Evolutionary conservation across 2,113 vertebrate species (phyloP).

Genomic region (Prunella himalayana): DNA sequence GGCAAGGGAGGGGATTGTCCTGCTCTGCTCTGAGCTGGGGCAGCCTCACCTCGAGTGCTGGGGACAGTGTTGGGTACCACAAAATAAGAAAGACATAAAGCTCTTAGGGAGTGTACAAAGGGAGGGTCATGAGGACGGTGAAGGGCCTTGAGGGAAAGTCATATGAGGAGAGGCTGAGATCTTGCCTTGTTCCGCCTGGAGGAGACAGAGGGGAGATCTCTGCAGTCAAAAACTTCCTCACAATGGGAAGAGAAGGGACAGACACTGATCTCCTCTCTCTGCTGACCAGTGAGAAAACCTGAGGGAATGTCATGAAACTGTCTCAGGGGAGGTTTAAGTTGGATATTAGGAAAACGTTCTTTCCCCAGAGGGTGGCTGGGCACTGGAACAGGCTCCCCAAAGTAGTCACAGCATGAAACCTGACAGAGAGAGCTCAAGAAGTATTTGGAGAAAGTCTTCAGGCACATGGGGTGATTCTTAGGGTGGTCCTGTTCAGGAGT

Average conservation of each 20-base stretch:
- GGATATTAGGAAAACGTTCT: background rate
- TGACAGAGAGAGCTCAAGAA: background rate
- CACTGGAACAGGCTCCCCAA: background rate
- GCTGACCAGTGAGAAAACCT: background rate
- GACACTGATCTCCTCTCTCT: background rate
- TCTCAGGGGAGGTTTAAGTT: background rate
- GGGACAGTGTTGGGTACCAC: accelerated
- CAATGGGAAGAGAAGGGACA: background rate
- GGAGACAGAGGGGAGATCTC: background rate
- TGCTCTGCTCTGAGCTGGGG: background rate
- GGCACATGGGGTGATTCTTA: background rate
- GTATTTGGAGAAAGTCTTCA: background rate
- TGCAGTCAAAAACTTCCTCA: background rate
- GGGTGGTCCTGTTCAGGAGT: background rate
- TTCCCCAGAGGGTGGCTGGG: background rate
- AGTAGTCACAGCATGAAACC: background rate
- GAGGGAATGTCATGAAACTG: background rate
- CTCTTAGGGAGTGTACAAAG: background rate
- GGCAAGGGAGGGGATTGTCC: background rate
- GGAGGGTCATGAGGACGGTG: background rate
- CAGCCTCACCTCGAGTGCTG: accelerated
- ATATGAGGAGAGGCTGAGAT: background rate
- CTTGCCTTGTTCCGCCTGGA: background rate
- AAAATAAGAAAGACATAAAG: background rate
- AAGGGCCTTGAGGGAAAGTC: background rate